These are phyloP conservation scores for Eptatretus burgeri DNA, from an alignment of 2,113 vertebrate species.

Conservation along the genomic window DNA sequence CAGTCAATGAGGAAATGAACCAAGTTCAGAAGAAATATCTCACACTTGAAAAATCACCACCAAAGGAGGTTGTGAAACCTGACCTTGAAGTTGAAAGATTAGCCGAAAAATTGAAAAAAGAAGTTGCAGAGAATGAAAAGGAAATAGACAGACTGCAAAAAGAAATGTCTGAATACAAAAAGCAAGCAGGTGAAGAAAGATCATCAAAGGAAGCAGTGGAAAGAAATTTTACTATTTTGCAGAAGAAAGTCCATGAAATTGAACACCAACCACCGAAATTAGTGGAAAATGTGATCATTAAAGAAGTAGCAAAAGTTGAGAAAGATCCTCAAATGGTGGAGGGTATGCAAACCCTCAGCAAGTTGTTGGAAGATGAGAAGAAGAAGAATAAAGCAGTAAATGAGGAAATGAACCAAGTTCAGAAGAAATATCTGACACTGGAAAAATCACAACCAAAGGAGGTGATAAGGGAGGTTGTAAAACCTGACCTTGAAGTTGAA, in stretches of 20 bases:
- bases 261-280: slow-evolving; percentile 24
- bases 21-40: slow-evolving; percentile 43
- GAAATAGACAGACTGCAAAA: no score
- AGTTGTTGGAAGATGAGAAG: slow-evolving; percentile 29
- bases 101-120: no score
- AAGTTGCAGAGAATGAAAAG: no score
- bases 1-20: slow-evolving; percentile 46
- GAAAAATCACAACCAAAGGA: background rate
- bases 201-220: slow-evolving; percentile 14
- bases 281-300: slow-evolving; percentile 43
- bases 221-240: slow-evolving; percentile 23
- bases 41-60: slow-evolving; percentile 42
- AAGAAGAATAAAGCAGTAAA: background rate
- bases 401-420: background rate
- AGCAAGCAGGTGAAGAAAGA: no score
- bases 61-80: slow-evolving; percentile 12
- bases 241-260: slow-evolving; percentile 22
- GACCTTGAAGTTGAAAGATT: no score
- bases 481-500: slow-evolving; percentile 15
- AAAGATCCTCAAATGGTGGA: slow-evolving; percentile 41
- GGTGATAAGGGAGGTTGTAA: slow-evolving; percentile 13
- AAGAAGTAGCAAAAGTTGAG: slow-evolving; percentile 69
- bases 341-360: slow-evolving; percentile 26
- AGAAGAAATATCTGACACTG: background rate
- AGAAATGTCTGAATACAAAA: no score